Base-by-base conservation (phyloP, 2,888 invertebrate species). In the Luffia ferchaultella region DNA sequence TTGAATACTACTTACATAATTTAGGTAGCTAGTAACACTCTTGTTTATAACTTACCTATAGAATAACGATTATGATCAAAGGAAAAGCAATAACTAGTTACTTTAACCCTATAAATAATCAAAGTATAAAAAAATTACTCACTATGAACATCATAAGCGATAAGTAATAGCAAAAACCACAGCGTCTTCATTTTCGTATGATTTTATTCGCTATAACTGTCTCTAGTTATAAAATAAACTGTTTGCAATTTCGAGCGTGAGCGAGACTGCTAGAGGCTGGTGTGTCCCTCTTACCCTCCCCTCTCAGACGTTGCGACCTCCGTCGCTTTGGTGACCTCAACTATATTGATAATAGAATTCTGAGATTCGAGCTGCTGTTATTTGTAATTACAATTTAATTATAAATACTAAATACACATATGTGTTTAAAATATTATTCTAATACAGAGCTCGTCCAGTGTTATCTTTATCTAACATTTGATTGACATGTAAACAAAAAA, bases 131-230 rank as follows among this genome's bases (percentile, higher is more conserved):
- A 30, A 30, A 7, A 30, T n/a, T 50, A 78, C 78, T 79, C 55
- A 78, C 80, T 73, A 65, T 80, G 67, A 53, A 64, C 64, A 52
- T 64, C 68, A 60, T 64, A 71, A 56, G 76, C 62, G 52, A 62
- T 62, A 52, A 74, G 64, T 53, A 79, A 59, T 55, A 79, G 62
- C 58, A 74, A 57, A 57, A 72, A 57, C 20, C 60, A 54, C 17
- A 53, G 59, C 48, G 62, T 55, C 70, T 73, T 79, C 82, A 82
- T 76, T 56, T 52, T 70, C 58, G 48, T 54, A 12, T 30, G 30
- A 12, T 30, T 30, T 30, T 7, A 30, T 30, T 12, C 30, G 12
- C 5, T 3, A 3, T 7, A 7, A 30, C 30, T 12, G 3, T 30
- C 30, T 30, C 30, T 3, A 30, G 30, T 3, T 30, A 30, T 12